Percentiles rank a stretch among this genome's conserved stretches.
phyloP scores from a whole-genome alignment of 2,888 invertebrate species.

The Suillia variegata region DNA sequence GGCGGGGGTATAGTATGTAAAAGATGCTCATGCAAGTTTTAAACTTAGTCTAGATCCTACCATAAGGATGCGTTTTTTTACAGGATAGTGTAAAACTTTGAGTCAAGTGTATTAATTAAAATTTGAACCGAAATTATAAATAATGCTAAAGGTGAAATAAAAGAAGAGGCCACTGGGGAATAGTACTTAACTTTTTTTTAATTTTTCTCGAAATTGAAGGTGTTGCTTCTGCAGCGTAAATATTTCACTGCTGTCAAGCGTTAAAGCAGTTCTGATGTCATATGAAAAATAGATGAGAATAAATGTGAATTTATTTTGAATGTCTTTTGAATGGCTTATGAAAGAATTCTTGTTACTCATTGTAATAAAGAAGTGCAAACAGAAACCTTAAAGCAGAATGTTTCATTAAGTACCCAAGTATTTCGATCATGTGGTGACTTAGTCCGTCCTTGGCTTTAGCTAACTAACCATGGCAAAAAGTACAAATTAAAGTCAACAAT shows the following conservation, averaged over 20 bases:
- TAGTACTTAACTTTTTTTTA: too few relatives aligned
- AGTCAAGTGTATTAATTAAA: constrained; percentile 4
- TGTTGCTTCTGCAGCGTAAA: too few relatives aligned
- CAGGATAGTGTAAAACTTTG: not conserved
- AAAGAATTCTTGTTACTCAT: not conserved
- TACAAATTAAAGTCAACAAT: constrained; percentile 50
- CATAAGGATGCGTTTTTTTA: not conserved
- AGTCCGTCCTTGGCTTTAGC: constrained; percentile 20
- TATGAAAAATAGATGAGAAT: too few relatives aligned
- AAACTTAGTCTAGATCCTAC: not conserved
- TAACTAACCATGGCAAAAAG: constrained; percentile 26
- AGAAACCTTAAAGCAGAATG: not conserved
- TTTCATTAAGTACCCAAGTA: too few relatives aligned
- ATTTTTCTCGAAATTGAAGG: too few relatives aligned
- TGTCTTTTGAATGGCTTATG: not conserved
- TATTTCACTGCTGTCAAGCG: too few relatives aligned
- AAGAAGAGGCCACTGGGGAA: too few relatives aligned
- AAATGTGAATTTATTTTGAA: too few relatives aligned
- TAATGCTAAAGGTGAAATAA: not conserved
- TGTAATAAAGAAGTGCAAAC: not conserved
- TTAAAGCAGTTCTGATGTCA: too few relatives aligned
- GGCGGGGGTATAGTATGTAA: too few relatives aligned
- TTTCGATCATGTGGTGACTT: too few relatives aligned
- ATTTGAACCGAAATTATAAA: not conserved
- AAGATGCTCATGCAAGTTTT: not conserved